A percentile compares a stretch with the other conserved stretches of the same genome.
Conservation (phyloP, 2,888 invertebrate species). For the Amblyjoppa proteus region DNA sequence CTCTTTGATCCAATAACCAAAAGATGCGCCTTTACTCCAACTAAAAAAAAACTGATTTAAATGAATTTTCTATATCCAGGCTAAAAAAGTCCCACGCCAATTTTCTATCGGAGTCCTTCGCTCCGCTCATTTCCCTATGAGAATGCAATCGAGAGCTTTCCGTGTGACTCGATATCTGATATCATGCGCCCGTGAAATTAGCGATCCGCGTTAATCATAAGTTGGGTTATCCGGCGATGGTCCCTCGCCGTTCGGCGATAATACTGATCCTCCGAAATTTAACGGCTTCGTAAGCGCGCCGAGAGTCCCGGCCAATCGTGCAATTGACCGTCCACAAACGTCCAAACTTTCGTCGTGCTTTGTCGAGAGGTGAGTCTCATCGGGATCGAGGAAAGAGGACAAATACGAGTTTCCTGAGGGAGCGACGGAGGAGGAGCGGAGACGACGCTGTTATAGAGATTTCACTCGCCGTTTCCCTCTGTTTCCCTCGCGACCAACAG, state of each 20-base stretch:
- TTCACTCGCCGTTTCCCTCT: background rate
- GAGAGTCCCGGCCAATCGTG: conserved; percentile 15
- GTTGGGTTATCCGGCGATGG: background rate
- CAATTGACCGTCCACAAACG: conserved; percentile 42
- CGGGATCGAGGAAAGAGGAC: conserved; percentile 26
- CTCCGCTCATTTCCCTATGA: background rate
- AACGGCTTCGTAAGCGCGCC: background rate
- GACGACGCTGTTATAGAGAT: background rate
- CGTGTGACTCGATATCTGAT: background rate
- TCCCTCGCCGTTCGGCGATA: conserved; percentile 1
- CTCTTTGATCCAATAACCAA: too few relatives aligned
- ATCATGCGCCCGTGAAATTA: background rate
- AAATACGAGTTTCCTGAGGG: conserved; percentile 1
- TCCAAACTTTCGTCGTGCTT: conserved; percentile 49
- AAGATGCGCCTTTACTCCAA: too few relatives aligned
- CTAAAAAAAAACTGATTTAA: too few relatives aligned
- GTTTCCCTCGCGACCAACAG: background rate
- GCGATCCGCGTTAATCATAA: background rate
- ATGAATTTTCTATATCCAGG: too few relatives aligned
- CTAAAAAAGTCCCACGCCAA: too few relatives aligned
- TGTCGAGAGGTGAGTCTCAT: conserved; percentile 7
- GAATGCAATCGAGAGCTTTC: background rate
- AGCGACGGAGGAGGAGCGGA: background rate
- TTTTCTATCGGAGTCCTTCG: too few relatives aligned
- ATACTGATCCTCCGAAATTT: conserved; percentile 27